Base-by-base conservation (phyloP, 1,140 invertebrate species). In the Lasaia peninsularis region DNA sequence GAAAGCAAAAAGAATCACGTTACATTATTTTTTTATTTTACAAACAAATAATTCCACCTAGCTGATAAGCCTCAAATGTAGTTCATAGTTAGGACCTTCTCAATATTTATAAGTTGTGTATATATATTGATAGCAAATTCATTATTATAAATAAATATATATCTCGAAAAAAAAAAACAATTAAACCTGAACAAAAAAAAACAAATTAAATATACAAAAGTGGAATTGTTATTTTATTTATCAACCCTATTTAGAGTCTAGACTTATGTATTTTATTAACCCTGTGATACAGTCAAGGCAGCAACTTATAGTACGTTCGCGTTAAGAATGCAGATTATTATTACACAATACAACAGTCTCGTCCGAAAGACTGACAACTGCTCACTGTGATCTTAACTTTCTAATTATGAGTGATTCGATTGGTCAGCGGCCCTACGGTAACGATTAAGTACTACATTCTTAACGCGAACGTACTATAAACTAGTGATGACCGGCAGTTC, bases 61-160 rank as follows among this genome's bases (percentile, higher is more conserved):
- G 81, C 18, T 71, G 52, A 58, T 86, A 86, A 86, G 83, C 77
- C 75, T 78, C 73, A 76, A 78, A 73, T 78, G 71, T 83, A 86
- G 74, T 70, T 75, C 62, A 65, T 65, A 53, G 33, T 80, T 79
- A 84, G 75, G 69, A 77, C 65, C 62, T 74, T 76, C 66, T 78
- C 49, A 61, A 63, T 69, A 60, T 69, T 70, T 80, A 49, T 83
- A 84, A 84, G 73, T 84, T 84, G 81, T 84, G 84, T 77, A 84
- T 80, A 86, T 77, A 84, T 80, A 84, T 66, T 64, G 55, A 76
- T 86, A 86, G 79, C 65, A 65, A 83, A 83, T 85, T 82, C 66
- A 82, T 78, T 75, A 80, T 74, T 68, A 77, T 75, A 67, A 69
- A 82, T 75, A 79, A 73, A 68, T 72, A 84, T 78, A 78, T 78